Evolutionary conservation across 2,113 vertebrate species (phyloP).

Genomic region (Takifugu flavidus): DNA sequence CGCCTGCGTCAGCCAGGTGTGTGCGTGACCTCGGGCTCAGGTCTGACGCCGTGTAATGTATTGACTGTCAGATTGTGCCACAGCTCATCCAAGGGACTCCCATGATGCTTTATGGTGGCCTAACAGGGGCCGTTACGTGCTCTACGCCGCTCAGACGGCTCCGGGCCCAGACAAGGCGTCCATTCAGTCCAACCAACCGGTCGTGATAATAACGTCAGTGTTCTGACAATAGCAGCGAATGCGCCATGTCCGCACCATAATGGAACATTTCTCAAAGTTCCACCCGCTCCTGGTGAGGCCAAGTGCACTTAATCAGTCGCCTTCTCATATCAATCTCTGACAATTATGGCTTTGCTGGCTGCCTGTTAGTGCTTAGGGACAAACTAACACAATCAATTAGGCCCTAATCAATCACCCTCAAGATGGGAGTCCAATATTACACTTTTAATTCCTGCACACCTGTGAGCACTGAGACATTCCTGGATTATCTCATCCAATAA

Average conservation of each 20-base stretch:
- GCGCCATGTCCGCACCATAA: no score
- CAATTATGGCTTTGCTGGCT: slow-evolving; percentile 41
- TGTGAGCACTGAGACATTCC: slow-evolving; percentile 1
- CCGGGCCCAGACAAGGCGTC: background rate
- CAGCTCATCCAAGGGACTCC: slow-evolving; percentile 56
- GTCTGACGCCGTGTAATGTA: slow-evolving; percentile 18
- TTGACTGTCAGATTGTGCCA: slow-evolving; percentile 25
- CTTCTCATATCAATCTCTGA: slow-evolving; percentile 38
- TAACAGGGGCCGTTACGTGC: background rate
- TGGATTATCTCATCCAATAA: background rate
- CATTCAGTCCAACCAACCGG: background rate
- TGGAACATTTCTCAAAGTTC: background rate
- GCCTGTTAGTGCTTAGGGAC: slow-evolving; percentile 36
- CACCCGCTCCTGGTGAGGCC: background rate
- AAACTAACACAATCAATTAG: slow-evolving; percentile 43
- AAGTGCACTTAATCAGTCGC: slow-evolving; percentile 27
- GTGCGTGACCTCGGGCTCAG: no score
- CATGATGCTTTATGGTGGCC: slow-evolving; percentile 26
- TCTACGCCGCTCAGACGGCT: background rate
- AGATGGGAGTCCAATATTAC: slow-evolving; percentile 14
- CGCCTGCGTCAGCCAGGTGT: no score
- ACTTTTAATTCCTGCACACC: slow-evolving; percentile 1
- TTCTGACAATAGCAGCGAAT: background rate
- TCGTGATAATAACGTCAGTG: background rate
- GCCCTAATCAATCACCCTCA: slow-evolving; percentile 44